A percentile compares a stretch with the other conserved stretches of the same genome.
Conservation (phyloP, 1,140 invertebrate genomes). For the Apis cerana region DNA sequence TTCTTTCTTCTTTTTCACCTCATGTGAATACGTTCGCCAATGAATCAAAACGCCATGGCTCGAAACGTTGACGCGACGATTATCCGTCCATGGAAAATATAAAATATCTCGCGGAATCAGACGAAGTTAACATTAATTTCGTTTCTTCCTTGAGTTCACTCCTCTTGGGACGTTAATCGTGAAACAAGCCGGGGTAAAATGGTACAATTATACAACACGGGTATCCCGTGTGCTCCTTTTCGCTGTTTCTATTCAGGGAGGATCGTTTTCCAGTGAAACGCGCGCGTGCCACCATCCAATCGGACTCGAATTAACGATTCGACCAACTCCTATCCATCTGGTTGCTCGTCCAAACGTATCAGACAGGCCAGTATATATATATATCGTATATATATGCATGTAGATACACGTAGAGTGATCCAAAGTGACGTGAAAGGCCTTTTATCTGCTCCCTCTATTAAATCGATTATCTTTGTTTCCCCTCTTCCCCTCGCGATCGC, state of each 20-base stretch:
- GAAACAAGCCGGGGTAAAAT: not conserved
- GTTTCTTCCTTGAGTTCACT: too few species aligned
- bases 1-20: too few species aligned
- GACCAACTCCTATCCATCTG: not conserved
- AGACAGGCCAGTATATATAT: not conserved
- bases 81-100: too few species aligned
- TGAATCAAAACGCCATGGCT: too few species aligned
- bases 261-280: not conserved
- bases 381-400: not conserved
- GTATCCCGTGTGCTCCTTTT: not conserved
- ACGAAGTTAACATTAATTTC: too few species aligned
- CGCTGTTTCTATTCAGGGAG: not conserved
- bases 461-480: not conserved
- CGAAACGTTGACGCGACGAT: too few species aligned
- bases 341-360: constrained; percentile 1
- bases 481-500: not conserved
- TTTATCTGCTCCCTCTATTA: not conserved
- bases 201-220: not conserved
- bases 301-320: constrained; percentile 17
- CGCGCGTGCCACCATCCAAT: not conserved
- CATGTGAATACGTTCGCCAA: too few species aligned
- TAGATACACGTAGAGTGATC: not conserved
- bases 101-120: not conserved
- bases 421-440: not conserved
- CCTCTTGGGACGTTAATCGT: not conserved